These are phyloP conservation scores for Oceanodroma tethys DNA, from an alignment of 2,113 vertebrate species.

Conservation along the genomic window DNA sequence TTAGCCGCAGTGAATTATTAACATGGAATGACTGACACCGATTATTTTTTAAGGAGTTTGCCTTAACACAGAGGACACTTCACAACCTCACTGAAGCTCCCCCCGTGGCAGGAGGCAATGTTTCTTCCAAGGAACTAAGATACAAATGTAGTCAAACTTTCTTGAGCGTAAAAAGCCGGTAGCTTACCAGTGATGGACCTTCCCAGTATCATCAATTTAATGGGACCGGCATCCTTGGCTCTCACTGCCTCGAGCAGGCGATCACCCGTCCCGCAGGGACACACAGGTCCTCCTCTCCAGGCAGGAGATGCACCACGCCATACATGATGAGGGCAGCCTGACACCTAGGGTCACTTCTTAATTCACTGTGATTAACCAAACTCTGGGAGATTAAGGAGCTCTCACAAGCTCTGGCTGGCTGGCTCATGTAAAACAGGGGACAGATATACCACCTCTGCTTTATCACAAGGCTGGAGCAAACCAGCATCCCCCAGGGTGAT, in stretches of 20 bases:
- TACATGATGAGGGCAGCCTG: fast-evolving
- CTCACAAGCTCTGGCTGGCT: not conserved
- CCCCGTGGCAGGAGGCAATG: fast-evolving
- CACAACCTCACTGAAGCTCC: not conserved
- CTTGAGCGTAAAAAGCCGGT: not conserved
- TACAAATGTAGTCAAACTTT: not conserved
- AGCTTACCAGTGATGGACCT: not conserved
- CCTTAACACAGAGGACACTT: not conserved
- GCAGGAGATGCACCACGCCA: fast-evolving
- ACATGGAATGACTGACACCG: slow-evolving; percentile 30
- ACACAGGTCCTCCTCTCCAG: not conserved
- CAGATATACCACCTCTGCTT: not conserved
- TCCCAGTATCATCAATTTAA: not conserved
- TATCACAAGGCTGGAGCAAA: not conserved
- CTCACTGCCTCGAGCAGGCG: not conserved
- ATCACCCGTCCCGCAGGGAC: not conserved
- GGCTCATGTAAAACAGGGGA: not conserved
- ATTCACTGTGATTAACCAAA: not conserved
- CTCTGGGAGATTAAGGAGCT: not conserved
- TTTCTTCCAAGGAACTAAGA: not conserved
- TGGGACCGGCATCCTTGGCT: not conserved
- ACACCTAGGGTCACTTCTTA: not conserved
- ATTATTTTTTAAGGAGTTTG: not conserved
- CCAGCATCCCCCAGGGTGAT: not conserved
- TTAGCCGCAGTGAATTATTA: slow-evolving; percentile 59